Conservation (phyloP, 2,888 invertebrate genomes). For the Epirrhoe alternata region DNA sequence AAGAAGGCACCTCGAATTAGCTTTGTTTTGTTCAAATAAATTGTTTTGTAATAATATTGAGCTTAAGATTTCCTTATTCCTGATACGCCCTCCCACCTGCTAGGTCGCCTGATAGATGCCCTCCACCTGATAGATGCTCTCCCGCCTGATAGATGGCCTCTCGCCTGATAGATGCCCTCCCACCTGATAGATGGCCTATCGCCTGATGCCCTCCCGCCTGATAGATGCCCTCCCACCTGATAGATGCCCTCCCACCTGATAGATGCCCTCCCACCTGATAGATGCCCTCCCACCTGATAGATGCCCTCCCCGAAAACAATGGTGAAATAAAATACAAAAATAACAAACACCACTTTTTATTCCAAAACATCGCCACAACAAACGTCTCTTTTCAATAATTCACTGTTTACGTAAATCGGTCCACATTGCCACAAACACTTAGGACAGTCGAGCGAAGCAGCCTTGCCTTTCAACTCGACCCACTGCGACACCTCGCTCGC, state of each 20-base stretch:
- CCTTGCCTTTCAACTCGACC: conserved; percentile 60
- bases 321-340: conserved; percentile 3
- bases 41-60: background rate
- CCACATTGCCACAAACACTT: conserved; percentile 82
- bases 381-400: conserved; percentile 61
- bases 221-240: no score
- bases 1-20: conserved; percentile 10
- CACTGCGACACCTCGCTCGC: conserved; percentile 50
- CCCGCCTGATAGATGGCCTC: no score
- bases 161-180: no score
- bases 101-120: no score
- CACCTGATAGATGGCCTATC: no score
- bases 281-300: no score
- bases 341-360: conserved; percentile 63
- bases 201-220: no score
- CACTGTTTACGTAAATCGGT: conserved; percentile 69
- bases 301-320: background rate
- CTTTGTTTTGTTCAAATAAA: conserved; percentile 6
- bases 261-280: no score
- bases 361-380: conserved; percentile 43
- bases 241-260: no score
- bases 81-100: no score
- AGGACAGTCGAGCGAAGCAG: conserved; percentile 58
- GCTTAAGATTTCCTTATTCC: background rate
- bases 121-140: no score